Evolutionary conservation across 37 sponge, comb jelly and placozoan genomes (phyloP), one percentile per base, ranked within the genome.

Genomic region (Theonella swinhoei): DNA sequence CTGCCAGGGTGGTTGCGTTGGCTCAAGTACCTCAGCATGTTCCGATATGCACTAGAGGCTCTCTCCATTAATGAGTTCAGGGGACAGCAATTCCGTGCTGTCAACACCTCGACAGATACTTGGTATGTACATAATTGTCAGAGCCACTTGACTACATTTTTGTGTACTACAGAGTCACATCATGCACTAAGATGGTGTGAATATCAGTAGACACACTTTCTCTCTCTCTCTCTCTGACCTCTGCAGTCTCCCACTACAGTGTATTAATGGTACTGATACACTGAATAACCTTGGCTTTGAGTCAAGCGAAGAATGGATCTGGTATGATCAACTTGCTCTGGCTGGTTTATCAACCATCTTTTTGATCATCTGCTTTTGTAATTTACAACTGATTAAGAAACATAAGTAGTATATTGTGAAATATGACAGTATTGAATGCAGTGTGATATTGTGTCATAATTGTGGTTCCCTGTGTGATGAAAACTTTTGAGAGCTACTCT

Each of bases 1-100:
- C 78, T 94, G 9, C 86, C 89, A 41, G 63, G 5, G 0, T 90
- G 89, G 91, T 36, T 94, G 28, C 66, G 66, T 19, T 94, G 95
- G 95, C 20, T 94, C 24, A 69, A 91, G 80, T 94, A 88, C 64
- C 36, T 91, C 75, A 90, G 91, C 43, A 40, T 90, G 35, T 84
- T 91, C 42, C 85, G 89, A 14, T 91, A 88, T 41, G 24, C n/a
- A n/a, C n/a, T n/a, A n/a, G n/a, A 80, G 81, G 81, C 86, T n/a
- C 59, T 86, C 19, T 78, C 79, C 33, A 86, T 86, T 17, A 86
- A 86, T 72, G 86, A 86, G 42, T 58, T 86, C 24, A 62, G 22
- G 20, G 79, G 72, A 19, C 71, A 70, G 38, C 1, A 59, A n/a
- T 74, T 47, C 42, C 43, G 39, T 41, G n/a, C 26, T 66, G 7